Conservation (phyloP, 2,888 invertebrate genomes). For the Peribatodes rhomboidaria region DNA sequence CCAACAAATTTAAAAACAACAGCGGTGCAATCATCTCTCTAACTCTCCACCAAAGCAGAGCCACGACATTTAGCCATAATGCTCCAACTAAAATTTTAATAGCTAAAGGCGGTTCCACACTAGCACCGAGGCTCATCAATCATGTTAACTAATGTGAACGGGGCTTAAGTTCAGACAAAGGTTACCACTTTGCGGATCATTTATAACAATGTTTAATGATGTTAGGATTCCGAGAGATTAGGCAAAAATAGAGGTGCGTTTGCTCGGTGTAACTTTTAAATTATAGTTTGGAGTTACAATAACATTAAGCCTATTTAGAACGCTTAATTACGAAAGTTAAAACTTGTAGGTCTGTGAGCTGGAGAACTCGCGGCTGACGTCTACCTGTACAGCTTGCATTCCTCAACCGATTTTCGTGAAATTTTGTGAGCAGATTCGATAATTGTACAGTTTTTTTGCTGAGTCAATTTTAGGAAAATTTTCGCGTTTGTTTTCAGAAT, state of each 20-base stretch:
- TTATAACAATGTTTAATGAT: conserved; percentile 60
- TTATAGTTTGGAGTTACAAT: conserved; percentile 1
- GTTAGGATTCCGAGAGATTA: conserved; percentile 34
- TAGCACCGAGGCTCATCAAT: conserved; percentile 55
- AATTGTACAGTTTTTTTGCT: no score
- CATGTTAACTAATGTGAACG: conserved; percentile 62
- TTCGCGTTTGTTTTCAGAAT: no score
- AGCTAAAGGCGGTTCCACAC: conserved; percentile 53
- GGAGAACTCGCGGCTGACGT: no score
- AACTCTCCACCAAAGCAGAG: conserved; percentile 50
- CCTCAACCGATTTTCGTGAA: no score
- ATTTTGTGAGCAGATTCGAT: no score
- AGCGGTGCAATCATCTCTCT: conserved; percentile 37
- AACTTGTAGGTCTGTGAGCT: no score
- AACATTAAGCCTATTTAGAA: no score
- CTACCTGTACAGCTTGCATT: no score
- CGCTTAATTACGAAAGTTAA: no score
- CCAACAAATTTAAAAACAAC: neutral
- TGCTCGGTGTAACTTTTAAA: conserved; percentile 1
- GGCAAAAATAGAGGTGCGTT: conserved; percentile 25
- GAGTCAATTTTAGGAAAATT: no score
- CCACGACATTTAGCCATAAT: conserved; percentile 69
- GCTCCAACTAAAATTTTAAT: conserved; percentile 63
- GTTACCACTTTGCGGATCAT: conserved; percentile 63
- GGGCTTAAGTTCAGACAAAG: conserved; percentile 62